Base-by-base conservation (phyloP, 2,797 vertebrate genomes). In the Sebastes iracundus region DNA sequence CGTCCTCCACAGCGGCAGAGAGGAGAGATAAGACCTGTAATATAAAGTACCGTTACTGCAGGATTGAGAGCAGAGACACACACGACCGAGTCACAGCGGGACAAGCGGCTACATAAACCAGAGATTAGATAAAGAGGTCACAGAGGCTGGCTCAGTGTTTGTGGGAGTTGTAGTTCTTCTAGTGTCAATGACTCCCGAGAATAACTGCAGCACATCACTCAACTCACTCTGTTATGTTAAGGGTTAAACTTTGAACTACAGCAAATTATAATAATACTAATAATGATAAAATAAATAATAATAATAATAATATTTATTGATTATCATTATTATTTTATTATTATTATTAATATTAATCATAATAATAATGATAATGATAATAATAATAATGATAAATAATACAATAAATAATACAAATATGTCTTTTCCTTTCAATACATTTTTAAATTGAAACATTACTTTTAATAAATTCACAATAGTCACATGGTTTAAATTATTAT, bases 81-180 rank as follows among this genome's bases (percentile, higher is more conserved):
- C 46, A 0, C 46, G 1, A 6, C 32, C 32, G 9, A 60, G 33
- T 16, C 56, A 59, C 59, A 25, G 6, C 38, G 58, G 63, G 66
- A 56, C 70, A 64, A 2, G 61, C 38, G 32, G 65, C 80, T 66
- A 25, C 75, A 77, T 82, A 77, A 89, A 73, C 65, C 11, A n/a
- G 80, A 25, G 85, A 92, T 88, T 90, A 88, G 38, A 72, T 79
- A 63, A 85, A 73, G 42, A 33, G 80, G 86, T 79, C 84, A 75
- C 81, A 23, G 3, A 13, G 46, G 18, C 56, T 18, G 2, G 4
- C 11, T 49, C 59, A 28, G 35, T 9, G 6, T 18, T 0, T 38
- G 30, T 86, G 91, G 87, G 90, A 87, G 42, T 90, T 92, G 91
- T 91, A 91, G 91, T 92, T 84, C 75, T 84, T 65, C 27, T 1